phyloP scores from a whole-genome alignment of 2,797 vertebrate species.

The Sebastes oblongus region DNA sequence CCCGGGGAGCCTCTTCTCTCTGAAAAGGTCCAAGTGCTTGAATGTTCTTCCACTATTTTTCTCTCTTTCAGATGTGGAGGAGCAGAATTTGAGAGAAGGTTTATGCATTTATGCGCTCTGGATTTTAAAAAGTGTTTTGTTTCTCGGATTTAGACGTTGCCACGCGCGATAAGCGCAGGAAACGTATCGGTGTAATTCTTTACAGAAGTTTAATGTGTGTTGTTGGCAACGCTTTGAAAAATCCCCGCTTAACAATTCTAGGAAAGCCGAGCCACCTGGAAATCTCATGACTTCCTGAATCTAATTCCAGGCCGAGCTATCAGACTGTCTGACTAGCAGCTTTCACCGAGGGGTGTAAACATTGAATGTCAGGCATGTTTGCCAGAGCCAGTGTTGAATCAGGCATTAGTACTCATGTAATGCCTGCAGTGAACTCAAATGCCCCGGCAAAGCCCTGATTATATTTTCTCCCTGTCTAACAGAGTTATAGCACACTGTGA shows the following conservation, averaged over 20 bases:
- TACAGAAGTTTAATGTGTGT: conserved; percentile 60
- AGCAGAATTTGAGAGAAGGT: background rate
- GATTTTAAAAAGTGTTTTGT: conserved; percentile 33
- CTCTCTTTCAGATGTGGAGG: background rate
- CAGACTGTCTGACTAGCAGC: conserved; percentile 77
- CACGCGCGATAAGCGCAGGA: conserved; percentile 15
- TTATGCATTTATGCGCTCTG: conserved; percentile 1
- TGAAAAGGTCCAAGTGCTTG: conserved; percentile 18
- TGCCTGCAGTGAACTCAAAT: conserved; percentile 68
- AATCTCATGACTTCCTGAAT: conserved; percentile 81
- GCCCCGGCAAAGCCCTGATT: conserved; percentile 68
- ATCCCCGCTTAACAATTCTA: conserved; percentile 75
- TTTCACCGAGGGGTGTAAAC: conserved; percentile 70
- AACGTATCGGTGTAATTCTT: conserved; percentile 42
- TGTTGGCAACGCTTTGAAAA: conserved; percentile 68
- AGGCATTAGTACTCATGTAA: conserved; percentile 75
- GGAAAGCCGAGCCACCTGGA: conserved; percentile 80
- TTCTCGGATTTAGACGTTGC: conserved; percentile 26
- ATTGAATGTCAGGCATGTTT: conserved; percentile 69
- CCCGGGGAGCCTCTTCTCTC: conserved; percentile 19
- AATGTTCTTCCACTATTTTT: conserved; percentile 12
- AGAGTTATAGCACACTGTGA: conserved; percentile 58
- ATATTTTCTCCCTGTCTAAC: conserved; percentile 65
- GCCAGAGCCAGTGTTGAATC: conserved; percentile 70
- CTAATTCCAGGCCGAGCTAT: conserved; percentile 72